Conservation (phyloP, 2,797 vertebrate genomes). For the Notamacropus eugenii region DNA sequence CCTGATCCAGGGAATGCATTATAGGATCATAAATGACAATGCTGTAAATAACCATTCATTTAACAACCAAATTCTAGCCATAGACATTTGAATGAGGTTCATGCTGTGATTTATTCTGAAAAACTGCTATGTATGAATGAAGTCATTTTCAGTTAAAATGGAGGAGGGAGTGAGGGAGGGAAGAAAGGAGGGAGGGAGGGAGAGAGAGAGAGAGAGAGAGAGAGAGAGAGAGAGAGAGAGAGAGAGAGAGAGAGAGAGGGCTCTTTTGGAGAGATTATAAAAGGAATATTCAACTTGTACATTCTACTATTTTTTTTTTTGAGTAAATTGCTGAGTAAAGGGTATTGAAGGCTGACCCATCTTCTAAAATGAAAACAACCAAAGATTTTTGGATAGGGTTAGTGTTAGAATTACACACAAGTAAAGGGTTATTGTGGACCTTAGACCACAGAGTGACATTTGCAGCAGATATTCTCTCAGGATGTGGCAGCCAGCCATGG, state of each 20-base stretch:
- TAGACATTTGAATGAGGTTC: constrained; percentile 23
- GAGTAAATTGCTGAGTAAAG: not conserved
- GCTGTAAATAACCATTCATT: constrained; percentile 26
- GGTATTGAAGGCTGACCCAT: not conserved
- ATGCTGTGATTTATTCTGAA: not conserved
- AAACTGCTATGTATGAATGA: not conserved
- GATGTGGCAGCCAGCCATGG: not conserved
- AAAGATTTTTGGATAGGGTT: not conserved
- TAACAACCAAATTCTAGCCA: constrained; percentile 1
- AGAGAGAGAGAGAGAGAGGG: no score
- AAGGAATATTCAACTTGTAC: not conserved
- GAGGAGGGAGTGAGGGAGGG: not conserved
- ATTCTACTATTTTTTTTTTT: not conserved
- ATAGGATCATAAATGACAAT: constrained; percentile 3
- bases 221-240: not conserved
- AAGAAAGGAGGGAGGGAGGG: not conserved
- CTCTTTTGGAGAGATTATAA: not conserved
- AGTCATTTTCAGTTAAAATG: not conserved
- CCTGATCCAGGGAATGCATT: not conserved
- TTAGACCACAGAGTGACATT: not conserved
- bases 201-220: not conserved
- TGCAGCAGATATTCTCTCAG: not conserved
- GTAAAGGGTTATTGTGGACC: not conserved
- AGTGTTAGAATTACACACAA: not conserved
- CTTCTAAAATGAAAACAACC: not conserved